phyloP scores from a whole-genome alignment of 2,113 vertebrate genomes.

The Pipa parva region DNA sequence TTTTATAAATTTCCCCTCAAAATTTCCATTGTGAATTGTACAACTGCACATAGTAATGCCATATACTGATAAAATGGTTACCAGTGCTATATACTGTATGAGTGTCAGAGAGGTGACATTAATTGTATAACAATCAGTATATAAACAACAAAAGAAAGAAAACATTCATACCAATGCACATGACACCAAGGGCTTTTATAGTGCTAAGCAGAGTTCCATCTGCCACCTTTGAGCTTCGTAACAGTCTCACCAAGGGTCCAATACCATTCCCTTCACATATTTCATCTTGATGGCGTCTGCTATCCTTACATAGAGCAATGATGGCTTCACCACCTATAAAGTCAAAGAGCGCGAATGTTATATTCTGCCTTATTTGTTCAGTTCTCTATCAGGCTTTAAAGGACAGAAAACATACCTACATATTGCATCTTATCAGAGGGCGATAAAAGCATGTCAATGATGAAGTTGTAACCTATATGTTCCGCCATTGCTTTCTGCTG shows the following conservation, averaged over 20 bases:
- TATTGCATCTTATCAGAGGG: constrained; percentile 72
- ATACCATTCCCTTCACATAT: constrained; percentile 67
- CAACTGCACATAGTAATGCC: no score
- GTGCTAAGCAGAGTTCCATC: constrained; percentile 64
- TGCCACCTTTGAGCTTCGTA: constrained; percentile 54
- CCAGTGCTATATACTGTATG: no score
- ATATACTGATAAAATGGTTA: no score
- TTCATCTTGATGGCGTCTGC: constrained; percentile 61
- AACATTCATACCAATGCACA: constrained; percentile 62
- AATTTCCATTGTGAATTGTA: no score
- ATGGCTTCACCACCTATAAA: constrained; percentile 61
- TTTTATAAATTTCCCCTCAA: no score
- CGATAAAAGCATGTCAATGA: constrained; percentile 69
- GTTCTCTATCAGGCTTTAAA: no score
- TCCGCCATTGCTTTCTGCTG: constrained; percentile 69
- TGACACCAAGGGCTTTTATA: constrained; percentile 59
- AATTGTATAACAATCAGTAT: no score
- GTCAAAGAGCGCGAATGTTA: constrained; percentile 19
- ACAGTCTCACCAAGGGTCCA: constrained; percentile 62
- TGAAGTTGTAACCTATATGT: constrained; percentile 66
- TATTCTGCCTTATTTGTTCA: no score
- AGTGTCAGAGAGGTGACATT: constrained; percentile 9
- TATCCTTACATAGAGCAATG: constrained; percentile 64
- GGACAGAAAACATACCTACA: constrained; percentile 61
- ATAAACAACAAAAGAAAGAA: neutral